phyloP scores from a whole-genome alignment of 2,113 vertebrate species.

The Xyliphius kryptos region DNA sequence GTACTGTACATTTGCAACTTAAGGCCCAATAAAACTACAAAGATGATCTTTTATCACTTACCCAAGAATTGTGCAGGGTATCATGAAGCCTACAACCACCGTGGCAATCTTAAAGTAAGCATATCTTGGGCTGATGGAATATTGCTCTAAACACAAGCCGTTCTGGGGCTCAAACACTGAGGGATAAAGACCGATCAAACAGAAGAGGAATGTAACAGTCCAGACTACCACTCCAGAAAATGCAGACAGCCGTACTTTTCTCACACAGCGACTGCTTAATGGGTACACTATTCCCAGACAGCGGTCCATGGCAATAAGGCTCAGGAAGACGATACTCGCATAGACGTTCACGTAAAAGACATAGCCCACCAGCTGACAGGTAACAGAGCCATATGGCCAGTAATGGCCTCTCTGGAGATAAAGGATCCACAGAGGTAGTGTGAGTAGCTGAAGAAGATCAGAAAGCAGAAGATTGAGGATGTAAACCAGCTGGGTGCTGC shows the following conservation, averaged over 20 bases:
- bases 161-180: constrained; percentile 53
- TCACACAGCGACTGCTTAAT: constrained; percentile 54
- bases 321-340: constrained; percentile 64
- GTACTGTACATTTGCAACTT: no score
- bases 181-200: constrained; percentile 62
- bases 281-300: constrained; percentile 67
- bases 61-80: constrained; percentile 64
- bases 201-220: constrained; percentile 63
- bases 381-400: constrained; percentile 47
- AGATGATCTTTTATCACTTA: constrained; percentile 41
- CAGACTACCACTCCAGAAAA: constrained; percentile 48
- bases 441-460: constrained; percentile 67
- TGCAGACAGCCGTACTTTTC: constrained; percentile 52
- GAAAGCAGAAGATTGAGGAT: constrained; percentile 67
- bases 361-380: constrained; percentile 59
- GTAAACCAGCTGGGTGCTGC: constrained; percentile 63
- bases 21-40: no score
- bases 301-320: constrained; percentile 66
- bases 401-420: constrained; percentile 52
- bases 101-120: constrained; percentile 60
- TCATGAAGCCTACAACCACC: constrained; percentile 58
- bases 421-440: constrained; percentile 66
- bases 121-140: constrained; percentile 49
- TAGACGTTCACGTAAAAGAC: constrained; percentile 68
- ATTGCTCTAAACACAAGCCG: constrained; percentile 58